Evolutionary conservation across 1,140 invertebrate species (phyloP).

Genomic region (Thalassaphorura encarpata): DNA sequence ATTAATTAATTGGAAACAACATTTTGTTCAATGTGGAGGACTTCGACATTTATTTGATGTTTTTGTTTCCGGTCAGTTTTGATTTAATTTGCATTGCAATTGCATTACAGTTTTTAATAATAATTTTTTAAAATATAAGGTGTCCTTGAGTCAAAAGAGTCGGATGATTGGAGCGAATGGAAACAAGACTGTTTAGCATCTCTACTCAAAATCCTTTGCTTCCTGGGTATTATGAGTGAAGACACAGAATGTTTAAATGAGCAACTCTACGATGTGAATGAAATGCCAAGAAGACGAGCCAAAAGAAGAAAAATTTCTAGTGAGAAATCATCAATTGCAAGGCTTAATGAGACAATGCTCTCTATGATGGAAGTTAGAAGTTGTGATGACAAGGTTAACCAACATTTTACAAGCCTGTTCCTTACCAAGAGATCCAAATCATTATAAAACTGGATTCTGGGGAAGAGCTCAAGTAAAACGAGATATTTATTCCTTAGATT

Average conservation of each 20-base stretch:
- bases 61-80: slow-evolving; percentile 66
- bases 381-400: slow-evolving; percentile 68
- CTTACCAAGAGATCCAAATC: slow-evolving; percentile 60
- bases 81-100: background rate
- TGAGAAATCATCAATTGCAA: slow-evolving; percentile 55
- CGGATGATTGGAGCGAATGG: slow-evolving; percentile 73
- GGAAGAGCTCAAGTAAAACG: slow-evolving; percentile 62
- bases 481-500: too few relatives aligned
- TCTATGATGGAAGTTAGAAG: slow-evolving; percentile 70
- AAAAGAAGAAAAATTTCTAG: slow-evolving; percentile 37
- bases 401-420: slow-evolving; percentile 79
- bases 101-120: slow-evolving; percentile 5
- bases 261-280: slow-evolving; percentile 30
- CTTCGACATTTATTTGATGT: slow-evolving; percentile 80
- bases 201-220: slow-evolving; percentile 69
- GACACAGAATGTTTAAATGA: slow-evolving; percentile 29
- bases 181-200: slow-evolving; percentile 85
- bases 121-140: slow-evolving; percentile 38
- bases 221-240: slow-evolving; percentile 56
- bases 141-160: slow-evolving; percentile 50
- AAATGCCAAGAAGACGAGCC: slow-evolving; percentile 21
- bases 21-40: slow-evolving; percentile 77
- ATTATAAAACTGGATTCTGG: slow-evolving; percentile 78
- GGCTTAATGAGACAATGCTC: slow-evolving; percentile 59
- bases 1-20: slow-evolving; percentile 50